phyloP scores from a whole-genome alignment of 23 tunicate species.

The Ascidia mentula region DNA sequence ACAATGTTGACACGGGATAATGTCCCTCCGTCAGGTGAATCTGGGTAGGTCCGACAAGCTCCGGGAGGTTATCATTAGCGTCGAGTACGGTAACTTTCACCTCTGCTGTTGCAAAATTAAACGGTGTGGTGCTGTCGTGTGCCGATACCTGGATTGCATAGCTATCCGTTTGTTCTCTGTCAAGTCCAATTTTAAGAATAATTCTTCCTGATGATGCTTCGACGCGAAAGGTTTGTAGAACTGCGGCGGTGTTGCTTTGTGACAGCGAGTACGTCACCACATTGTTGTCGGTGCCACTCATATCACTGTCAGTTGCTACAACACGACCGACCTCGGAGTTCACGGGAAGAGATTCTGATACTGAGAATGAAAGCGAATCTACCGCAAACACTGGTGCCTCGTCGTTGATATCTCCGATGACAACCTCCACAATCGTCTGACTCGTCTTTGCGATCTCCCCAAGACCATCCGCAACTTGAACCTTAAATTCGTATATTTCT shows the following conservation, averaged over 20 bases:
- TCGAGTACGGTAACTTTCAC: slow-evolving; percentile 28
- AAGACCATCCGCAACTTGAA: slow-evolving; percentile 16
- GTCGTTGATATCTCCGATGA: slow-evolving; percentile 43
- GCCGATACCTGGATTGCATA: slow-evolving; percentile 29
- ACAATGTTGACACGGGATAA: slow-evolving; percentile 21
- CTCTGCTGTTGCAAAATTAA: slow-evolving; percentile 7
- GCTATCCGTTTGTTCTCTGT: slow-evolving; percentile 17
- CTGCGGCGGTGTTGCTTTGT: neutral
- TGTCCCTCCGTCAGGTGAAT: slow-evolving; percentile 39
- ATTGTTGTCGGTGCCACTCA: slow-evolving; percentile 3
- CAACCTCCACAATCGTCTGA: slow-evolving; percentile 15
- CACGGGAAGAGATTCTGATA: slow-evolving; percentile 15
- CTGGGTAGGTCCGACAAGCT: neutral
- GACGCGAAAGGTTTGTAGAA: slow-evolving; percentile 18
- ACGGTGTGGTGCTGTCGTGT: neutral
- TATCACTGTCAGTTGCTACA: slow-evolving; percentile 51
- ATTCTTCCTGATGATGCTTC: slow-evolving; percentile 47
- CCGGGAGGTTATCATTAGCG: slow-evolving; percentile 49
- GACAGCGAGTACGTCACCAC: slow-evolving; percentile 16
- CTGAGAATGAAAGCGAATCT: slow-evolving; percentile 2
- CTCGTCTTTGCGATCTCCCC: slow-evolving; percentile 4
- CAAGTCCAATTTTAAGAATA: slow-evolving; percentile 15
- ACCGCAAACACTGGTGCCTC: slow-evolving; percentile 25
- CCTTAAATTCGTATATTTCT: slow-evolving; percentile 17
- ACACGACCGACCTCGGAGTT: slow-evolving; percentile 26